Evolutionary conservation across 1,140 invertebrate species (phyloP), one percentile per base, ranked within the genome.

Genomic region (Phocides pigmalion): DNA sequence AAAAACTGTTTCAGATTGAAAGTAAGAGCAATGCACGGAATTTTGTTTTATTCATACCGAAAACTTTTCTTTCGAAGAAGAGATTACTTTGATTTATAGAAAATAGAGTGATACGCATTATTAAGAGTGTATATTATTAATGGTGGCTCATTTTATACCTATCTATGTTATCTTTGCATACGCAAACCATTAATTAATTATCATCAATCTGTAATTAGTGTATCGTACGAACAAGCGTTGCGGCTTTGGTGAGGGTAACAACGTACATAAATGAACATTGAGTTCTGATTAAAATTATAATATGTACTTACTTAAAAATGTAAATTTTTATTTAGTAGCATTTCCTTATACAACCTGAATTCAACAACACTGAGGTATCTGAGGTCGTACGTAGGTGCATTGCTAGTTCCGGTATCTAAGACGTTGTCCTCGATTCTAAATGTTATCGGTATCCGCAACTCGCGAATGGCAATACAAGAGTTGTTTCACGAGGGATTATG

Each of bases 1-100:
- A 59, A 59, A 59, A 59, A 59, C 20, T 58, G 53, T 44, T 58
- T 47, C 42, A 46, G 56, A 59, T 46, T 58, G 39, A 44, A 56
- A 58, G 54, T n/a, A 58, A 46, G 22, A 17, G 20, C 22, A 14
- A 46, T 25, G 54, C 28, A 17, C 12, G 15, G 15, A 28, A 41
- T 42, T 54, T 54, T 54, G 50, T 54, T 56, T 56, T n/a, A 14
- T 39, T 56, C 37, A 42, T 41, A 25, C 37, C 20, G 35, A 39
- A 37, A 32, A 53, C 16, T 53, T 53, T 53, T 19, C 28, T 39
- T 53, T n/a, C 32, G n/a, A 41, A 41, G 37, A 2, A 15, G 37
- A 41, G 5, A 41, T 32, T 32, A 32, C 28, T 32, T 32, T 32
- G 16, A n/a, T 51, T 51, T 35, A 17, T 1, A 12, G 5, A 16